A percentile compares a stretch with the other conserved stretches of the same genome.
These are phyloP conservation scores for Bathynomus jamesi DNA, from an alignment of 1,140 invertebrate genomes.

Conservation along the genomic window DNA sequence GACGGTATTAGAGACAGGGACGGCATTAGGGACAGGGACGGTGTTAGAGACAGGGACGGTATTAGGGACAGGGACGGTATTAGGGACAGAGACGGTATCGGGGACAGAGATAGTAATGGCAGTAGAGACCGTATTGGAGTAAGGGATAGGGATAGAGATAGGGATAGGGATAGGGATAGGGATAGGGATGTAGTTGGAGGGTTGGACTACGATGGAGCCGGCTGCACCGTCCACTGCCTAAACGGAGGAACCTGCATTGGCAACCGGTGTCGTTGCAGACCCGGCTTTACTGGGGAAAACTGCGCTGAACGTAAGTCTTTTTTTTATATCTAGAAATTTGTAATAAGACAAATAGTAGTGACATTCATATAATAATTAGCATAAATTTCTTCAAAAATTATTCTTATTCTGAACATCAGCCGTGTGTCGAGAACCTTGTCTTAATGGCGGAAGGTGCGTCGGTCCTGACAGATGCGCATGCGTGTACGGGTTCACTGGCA, in stretches of 20 bases:
- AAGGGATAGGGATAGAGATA: not conserved
- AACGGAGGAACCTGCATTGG: slow-evolving; percentile 68
- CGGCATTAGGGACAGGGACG: slow-evolving; percentile 52
- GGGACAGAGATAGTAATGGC: slow-evolving; percentile 33
- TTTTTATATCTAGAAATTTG: not conserved
- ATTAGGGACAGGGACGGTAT: slow-evolving; percentile 73
- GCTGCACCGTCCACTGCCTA: slow-evolving; percentile 48
- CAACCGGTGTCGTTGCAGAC: slow-evolving; percentile 58
- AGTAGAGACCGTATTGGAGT: not conserved
- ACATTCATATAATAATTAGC: not conserved
- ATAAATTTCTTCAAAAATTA: not conserved
- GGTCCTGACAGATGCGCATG: slow-evolving; percentile 77
- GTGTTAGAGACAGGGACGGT: too few species aligned
- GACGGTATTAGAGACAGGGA: not conserved
- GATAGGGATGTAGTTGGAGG: slow-evolving; percentile 46
- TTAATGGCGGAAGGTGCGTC: slow-evolving; percentile 76
- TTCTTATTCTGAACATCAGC: too few species aligned
- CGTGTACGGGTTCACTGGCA: slow-evolving; percentile 73
- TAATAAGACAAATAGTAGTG: not conserved
- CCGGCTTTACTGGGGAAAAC: slow-evolving; percentile 65
- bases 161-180: slow-evolving; percentile 61
- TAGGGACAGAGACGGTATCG: slow-evolving; percentile 51
- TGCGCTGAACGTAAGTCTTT: slow-evolving; percentile 64
- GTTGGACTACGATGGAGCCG: not conserved
- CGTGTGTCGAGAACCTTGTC: slow-evolving; percentile 66